Conservation (phyloP, 2,888 invertebrate species). For the Troglohyphantes excavatus region DNA sequence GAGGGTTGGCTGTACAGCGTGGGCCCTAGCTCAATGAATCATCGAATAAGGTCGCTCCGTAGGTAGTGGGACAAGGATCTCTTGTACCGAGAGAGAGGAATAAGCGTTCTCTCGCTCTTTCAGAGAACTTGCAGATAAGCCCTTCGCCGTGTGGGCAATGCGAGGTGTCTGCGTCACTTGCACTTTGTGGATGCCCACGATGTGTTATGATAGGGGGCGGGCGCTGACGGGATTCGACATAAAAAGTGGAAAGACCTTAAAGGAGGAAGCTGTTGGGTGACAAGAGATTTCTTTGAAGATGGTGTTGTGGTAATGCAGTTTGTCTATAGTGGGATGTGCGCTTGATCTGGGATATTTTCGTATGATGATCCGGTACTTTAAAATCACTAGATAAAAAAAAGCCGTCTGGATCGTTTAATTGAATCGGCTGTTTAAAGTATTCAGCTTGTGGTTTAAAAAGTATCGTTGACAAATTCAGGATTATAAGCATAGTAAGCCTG, state of each 20-base stretch:
- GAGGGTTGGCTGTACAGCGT: neutral
- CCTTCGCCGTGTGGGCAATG: conserved; percentile 30
- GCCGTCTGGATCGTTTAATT: too few species aligned
- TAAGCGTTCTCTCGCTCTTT: neutral
- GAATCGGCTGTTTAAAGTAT: too few species aligned
- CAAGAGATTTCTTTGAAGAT: neutral
- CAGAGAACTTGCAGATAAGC: neutral
- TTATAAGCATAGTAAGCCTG: too few species aligned
- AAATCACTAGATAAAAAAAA: too few species aligned
- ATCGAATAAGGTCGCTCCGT: conserved; percentile 66
- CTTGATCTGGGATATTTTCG: too few species aligned
- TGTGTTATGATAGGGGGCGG: conserved; percentile 6
- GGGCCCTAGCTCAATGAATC: conserved; percentile 57
- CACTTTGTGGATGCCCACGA: conserved; percentile 10
- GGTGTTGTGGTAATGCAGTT: too few species aligned
- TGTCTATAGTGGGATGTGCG: too few species aligned
- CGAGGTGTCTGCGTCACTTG: conserved; percentile 15
- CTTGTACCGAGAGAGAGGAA: neutral
- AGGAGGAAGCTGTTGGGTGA: neutral
- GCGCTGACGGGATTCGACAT: neutral
- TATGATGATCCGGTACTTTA: too few species aligned
- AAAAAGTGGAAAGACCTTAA: conserved; percentile 9
- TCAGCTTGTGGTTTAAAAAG: too few species aligned
- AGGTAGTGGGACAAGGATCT: conserved; percentile 68
- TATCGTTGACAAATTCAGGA: too few species aligned